A percentile compares a stretch with the other conserved stretches of the same genome.
These are phyloP conservation scores for Oophaga pumilio DNA, from an alignment of 2,113 vertebrate species.

Conservation along the genomic window DNA sequence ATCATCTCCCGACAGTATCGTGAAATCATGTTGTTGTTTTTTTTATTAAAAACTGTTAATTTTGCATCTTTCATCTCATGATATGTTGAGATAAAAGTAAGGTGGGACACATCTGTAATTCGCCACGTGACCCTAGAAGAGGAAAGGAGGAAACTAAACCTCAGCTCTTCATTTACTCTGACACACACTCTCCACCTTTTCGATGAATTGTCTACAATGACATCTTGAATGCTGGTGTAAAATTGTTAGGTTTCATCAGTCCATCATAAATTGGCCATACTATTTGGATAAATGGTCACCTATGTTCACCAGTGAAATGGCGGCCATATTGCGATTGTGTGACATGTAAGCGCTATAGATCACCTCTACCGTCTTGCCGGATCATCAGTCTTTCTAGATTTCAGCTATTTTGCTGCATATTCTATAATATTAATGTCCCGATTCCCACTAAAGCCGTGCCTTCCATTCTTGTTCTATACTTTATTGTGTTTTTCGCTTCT, in stretches of 20 bases:
- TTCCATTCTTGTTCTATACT: constrained; percentile 20
- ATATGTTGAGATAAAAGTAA: too few species aligned
- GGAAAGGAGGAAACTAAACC: not conserved
- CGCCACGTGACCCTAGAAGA: not conserved
- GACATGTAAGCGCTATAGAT: not conserved
- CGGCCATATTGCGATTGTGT: not conserved
- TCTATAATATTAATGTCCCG: not conserved
- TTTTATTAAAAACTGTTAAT: too few species aligned
- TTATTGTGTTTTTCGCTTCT: not conserved
- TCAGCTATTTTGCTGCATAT: not conserved
- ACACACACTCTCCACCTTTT: too few species aligned
- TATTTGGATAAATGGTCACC: not conserved
- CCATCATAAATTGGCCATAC: not conserved
- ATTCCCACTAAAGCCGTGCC: constrained; percentile 13
- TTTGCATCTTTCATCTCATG: too few species aligned
- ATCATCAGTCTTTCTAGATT: not conserved
- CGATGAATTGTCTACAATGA: too few species aligned
- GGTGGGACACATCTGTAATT: too few species aligned
- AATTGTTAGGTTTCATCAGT: not conserved
- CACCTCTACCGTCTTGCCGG: not conserved
- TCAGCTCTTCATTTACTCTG: not conserved
- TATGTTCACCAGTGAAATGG: not conserved
- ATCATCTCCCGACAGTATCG: too few species aligned
- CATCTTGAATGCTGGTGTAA: not conserved
- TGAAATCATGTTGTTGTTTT: too few species aligned